Conservation (phyloP, 2,888 invertebrate species). For the Hanleya hanleyi region DNA sequence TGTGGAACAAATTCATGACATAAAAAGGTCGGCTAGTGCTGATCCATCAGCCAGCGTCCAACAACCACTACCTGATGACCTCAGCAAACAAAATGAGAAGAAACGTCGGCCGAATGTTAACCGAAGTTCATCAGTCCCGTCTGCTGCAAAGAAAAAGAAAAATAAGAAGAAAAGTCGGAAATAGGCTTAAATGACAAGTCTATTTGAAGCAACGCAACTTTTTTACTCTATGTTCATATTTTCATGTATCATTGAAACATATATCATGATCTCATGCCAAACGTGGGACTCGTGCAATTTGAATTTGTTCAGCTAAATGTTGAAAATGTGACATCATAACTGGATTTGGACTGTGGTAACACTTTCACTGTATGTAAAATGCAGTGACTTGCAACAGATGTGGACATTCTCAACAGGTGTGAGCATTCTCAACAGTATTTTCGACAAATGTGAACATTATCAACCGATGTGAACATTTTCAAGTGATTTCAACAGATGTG, state of each 20-base stretch:
- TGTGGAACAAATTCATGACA: background rate
- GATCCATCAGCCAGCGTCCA: background rate
- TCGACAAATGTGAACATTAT: no score
- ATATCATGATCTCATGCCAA: background rate
- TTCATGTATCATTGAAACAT: background rate
- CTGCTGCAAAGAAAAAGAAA: background rate
- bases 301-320: no score
- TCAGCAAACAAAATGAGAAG: background rate
- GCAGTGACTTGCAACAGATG: background rate
- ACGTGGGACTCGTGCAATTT: background rate
- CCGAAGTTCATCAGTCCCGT: slow-evolving; percentile 1
- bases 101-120: background rate
- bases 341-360: no score
- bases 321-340: no score
- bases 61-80: background rate
- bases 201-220: no score
- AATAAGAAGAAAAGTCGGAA: background rate
- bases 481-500: no score
- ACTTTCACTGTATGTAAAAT: background rate
- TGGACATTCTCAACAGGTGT: background rate
- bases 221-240: background rate
- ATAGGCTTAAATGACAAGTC: background rate
- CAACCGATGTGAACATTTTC: no score
- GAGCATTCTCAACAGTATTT: no score
- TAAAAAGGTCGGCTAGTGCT: background rate